These are phyloP conservation scores for Neoarius graeffei DNA, from an alignment of 2,113 vertebrate genomes.

Conservation along the genomic window DNA sequence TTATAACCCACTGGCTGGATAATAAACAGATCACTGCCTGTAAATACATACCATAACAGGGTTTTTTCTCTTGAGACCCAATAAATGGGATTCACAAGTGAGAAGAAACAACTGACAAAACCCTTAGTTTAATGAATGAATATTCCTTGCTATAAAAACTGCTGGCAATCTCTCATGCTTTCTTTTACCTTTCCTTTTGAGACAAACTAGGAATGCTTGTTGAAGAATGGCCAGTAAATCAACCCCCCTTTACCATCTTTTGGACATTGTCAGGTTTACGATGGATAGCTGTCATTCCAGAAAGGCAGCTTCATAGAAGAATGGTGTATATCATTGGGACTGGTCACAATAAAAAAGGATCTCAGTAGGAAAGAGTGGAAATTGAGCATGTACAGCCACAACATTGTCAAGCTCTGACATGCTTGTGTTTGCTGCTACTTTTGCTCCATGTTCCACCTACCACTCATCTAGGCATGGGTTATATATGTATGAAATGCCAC, in stretches of 20 bases:
- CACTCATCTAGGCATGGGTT: constrained; percentile 1
- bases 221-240: constrained; percentile 47
- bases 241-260: constrained; percentile 30
- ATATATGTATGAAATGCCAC: background rate
- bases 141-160: constrained; percentile 18
- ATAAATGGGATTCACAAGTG: background rate
- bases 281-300: constrained; percentile 56
- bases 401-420: constrained; percentile 5
- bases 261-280: constrained; percentile 44
- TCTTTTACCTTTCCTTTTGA: constrained; percentile 38
- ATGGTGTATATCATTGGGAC: constrained; percentile 26
- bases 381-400: constrained; percentile 35
- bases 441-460: background rate
- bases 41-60: background rate
- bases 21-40: background rate
- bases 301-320: constrained; percentile 41
- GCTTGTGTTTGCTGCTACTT: background rate
- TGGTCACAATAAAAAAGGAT: constrained; percentile 27
- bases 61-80: background rate
- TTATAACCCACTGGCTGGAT: background rate
- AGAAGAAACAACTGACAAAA: background rate
- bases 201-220: constrained; percentile 32
- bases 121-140: background rate
- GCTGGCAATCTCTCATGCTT: background rate
- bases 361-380: constrained; percentile 16